Percentiles rank a stretch among this genome's conserved stretches.
Conservation (phyloP, 1,140 invertebrate genomes). For the Wiebesia pumilae region DNA sequence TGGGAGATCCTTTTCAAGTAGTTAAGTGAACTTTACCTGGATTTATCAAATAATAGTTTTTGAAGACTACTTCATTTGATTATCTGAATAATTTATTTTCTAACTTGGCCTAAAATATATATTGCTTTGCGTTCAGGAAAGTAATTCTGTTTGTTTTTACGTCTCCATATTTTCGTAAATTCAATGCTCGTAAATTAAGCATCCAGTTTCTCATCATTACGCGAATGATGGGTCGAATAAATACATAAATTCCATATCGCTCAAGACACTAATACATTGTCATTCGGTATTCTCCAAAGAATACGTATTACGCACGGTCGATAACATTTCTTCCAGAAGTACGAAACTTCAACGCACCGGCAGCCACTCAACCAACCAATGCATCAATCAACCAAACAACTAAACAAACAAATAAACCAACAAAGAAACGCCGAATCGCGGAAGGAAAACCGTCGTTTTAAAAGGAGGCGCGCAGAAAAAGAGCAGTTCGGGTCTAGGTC, state of each 20-base stretch:
- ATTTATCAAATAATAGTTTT: no score
- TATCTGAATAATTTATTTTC: no score
- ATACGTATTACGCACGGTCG: neutral
- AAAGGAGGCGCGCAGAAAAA: neutral
- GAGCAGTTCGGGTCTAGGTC: conserved; percentile 12
- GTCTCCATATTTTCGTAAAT: no score
- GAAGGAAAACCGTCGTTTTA: neutral
- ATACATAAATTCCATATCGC: neutral
- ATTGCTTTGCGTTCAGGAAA: no score
- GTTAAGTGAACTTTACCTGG: no score
- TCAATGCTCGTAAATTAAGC: no score
- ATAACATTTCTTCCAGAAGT: neutral
- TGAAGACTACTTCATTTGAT: no score
- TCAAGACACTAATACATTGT: neutral
- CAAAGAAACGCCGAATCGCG: neutral
- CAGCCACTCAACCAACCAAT: neutral
- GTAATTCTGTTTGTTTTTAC: no score
- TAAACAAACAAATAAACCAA: neutral
- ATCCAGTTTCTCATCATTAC: neutral
- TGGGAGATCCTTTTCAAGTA: no score
- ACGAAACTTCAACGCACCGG: neutral
- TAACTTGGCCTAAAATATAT: no score
- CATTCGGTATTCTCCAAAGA: neutral
- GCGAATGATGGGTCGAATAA: neutral
- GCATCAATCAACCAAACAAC: neutral